Evolutionary conservation across 1,140 invertebrate genomes (phyloP), one percentile per base, ranked within the genome.

Genomic region (Polyergus mexicanus): DNA sequence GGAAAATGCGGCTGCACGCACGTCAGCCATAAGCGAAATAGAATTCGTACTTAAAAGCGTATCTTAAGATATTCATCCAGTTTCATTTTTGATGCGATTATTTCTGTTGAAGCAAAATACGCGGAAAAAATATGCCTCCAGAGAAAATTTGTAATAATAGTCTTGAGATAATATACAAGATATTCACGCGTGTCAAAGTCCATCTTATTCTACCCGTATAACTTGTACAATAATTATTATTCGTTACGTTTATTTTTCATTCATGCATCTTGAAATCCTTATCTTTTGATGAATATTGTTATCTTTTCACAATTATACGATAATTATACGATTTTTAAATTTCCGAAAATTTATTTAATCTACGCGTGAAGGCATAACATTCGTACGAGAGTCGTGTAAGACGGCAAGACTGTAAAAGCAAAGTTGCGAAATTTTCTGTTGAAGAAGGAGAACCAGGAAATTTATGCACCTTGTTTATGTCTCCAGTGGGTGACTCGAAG

Each of bases 111-210:
- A 60, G 2, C n/a, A 58, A 47, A 25, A 72, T 74, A 25, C 35
- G 11, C 8, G n/a, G 44, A 47, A 35, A n/a, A 44, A 35, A 44
- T 88, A 84, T 78, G 51, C 77, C 77, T 58, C 85, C 84, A 90
- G 66, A 7, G 63, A 56, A 47, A 68, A 75, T 58, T 92, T 86
- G 6, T 60, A 77, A 58, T 75, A 68, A 81, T 69, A 80, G 32
- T 87, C 85, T 88, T 86, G 65, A 85, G 65, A 90, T 81, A 87
- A 58, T 90, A 89, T 89, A 88, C 80, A 86, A 91, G 77, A 89
- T 89, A 75, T 76, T 76, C 51, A 65, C 74, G 76, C 68, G 83
- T 85, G 81, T 74, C 63, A 77, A 63, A 75, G 25, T 85, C 58
- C 75, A 16, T 56, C 38, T 54, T 44, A 58, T 83, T 86, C 84